Base-by-base conservation (phyloP, 2,888 invertebrate genomes). In the Drosophila bunnanda region DNA sequence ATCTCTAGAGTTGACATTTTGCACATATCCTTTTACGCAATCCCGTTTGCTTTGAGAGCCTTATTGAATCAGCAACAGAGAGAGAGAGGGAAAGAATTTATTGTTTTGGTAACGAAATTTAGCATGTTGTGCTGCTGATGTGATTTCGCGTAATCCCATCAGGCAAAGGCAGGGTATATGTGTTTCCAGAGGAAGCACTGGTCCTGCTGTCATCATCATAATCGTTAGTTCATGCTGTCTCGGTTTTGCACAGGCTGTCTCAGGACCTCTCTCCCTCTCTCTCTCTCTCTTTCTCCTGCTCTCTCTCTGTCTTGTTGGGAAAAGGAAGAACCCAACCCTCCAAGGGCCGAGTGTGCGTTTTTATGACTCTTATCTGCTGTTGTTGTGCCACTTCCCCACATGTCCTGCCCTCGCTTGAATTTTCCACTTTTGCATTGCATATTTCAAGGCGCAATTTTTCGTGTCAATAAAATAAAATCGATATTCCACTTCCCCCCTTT, bases 401-500 rank as follows among this genome's bases (percentile, higher is more conserved):
- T 36, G 22, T 38, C 38, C 59, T 28, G 41, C 41, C n/a, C 39
- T 17, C 20, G 36, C 38, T 54, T 52, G 56, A 62, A 73, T 70
- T 81, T 78, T 75, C 68, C 77, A 75, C 72, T 83, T 70, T 77
- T 75, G 69, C 72, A 81, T 79, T 84, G 82, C 79, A 84, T 82
- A 82, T 82, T 87, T 82, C 79, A 87, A 82, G 82, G 88, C 82
- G 88, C 85, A 87, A 77, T 74, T 84, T 82, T 81, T 82, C 65
- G 77, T 82, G 82, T 82, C 82, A 82, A 82, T 82, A 87, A 82
- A 79, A 82, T 77, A 72, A 84, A 82, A 82, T 82, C 88, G 85
- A 87, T 82, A 78, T 74, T 72, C 44, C 43, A 30, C 60, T 41
- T 54, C 30, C 32, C 30, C 38, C 43, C 22, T 3, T 39, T 39